Evolutionary conservation across 1,140 invertebrate genomes (phyloP), one percentile per base, ranked within the genome.

Genomic region (Epicauta chinensis): DNA sequence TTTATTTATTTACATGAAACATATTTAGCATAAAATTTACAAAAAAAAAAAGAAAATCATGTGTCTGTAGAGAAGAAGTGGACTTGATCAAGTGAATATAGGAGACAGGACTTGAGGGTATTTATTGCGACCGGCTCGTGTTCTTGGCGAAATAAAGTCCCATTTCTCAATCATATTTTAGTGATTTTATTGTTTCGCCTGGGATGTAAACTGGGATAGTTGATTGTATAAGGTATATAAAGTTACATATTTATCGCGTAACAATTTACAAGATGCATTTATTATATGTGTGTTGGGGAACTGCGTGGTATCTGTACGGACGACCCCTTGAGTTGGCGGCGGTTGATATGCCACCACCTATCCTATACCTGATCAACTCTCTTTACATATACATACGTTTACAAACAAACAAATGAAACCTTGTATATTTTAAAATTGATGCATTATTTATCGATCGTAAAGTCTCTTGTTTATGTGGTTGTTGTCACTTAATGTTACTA

Each of bases 141-240:
- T 67, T 64, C 56, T 58, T 56, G 46, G 55, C 58, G 57, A 61
- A 65, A 63, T 63, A 67, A 67, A 67, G 66, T 65, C 51, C 58
- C 64, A 67, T 65, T 65, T 65, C 60, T 67, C 68, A 70, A 70
- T 70, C 67, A 70, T 70, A 70, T 70, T 67, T 70, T 67, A 68
- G 65, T 65, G 56, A 70, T 70, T 70, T 70, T 70, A 70, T 70
- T 70, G 68, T 70, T 70, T 67, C 55, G 63, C 56, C 23, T 51
- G 47, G 61, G 65, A 65, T 67, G 65, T 66, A 70, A 68, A 68
- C 62, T 67, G 59, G 65, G 61, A 66, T 64, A 66, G 63, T 67
- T 67, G 68, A 70, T 68, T 70, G 68, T 70, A 63, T 60, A 62
- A 58, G 51, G 65, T 62, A 68, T 70, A 70, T 70, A 70, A 70